These are phyloP conservation scores for Muscina levida DNA, from an alignment of 2,888 invertebrate genomes.

Conservation along the genomic window DNA sequence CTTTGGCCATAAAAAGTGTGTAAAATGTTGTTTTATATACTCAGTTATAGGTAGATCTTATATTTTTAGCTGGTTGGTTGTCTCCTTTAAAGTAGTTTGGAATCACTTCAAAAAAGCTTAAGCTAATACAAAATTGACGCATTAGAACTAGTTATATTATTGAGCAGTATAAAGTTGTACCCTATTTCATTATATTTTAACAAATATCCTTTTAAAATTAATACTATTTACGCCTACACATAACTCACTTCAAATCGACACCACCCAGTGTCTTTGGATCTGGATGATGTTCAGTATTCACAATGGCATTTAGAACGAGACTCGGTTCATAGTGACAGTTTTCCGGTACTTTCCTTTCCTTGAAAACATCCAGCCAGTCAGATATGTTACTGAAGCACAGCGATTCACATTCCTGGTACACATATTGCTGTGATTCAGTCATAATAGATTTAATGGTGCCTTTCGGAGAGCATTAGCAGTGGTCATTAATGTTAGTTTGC, in stretches of 20 bases:
- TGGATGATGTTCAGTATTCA: slow-evolving; percentile 61
- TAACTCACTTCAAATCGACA: slow-evolving; percentile 65
- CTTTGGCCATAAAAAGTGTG: too few species aligned
- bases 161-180: too few species aligned
- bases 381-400: slow-evolving; percentile 72
- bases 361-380: slow-evolving; percentile 73
- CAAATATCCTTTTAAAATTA: too few species aligned
- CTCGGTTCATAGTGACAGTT: slow-evolving; percentile 73
- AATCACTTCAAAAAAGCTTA: too few species aligned
- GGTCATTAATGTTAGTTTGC: background rate
- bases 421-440: slow-evolving; percentile 68
- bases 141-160: too few species aligned
- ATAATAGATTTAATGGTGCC: slow-evolving; percentile 29
- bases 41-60: too few species aligned
- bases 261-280: slow-evolving; percentile 49
- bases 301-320: slow-evolving; percentile 70
- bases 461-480: background rate
- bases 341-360: slow-evolving; percentile 62
- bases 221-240: too few species aligned
- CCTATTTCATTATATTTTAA: too few species aligned
- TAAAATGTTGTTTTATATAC: too few species aligned
- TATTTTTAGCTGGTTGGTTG: too few species aligned
- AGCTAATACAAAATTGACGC: too few species aligned
- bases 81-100: too few species aligned
- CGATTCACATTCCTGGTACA: slow-evolving; percentile 72